Evolutionary conservation across 2,797 vertebrate genomes (phyloP), one percentile per base, ranked within the genome.

Genomic region (Rhabdophis nuchalis): DNA sequence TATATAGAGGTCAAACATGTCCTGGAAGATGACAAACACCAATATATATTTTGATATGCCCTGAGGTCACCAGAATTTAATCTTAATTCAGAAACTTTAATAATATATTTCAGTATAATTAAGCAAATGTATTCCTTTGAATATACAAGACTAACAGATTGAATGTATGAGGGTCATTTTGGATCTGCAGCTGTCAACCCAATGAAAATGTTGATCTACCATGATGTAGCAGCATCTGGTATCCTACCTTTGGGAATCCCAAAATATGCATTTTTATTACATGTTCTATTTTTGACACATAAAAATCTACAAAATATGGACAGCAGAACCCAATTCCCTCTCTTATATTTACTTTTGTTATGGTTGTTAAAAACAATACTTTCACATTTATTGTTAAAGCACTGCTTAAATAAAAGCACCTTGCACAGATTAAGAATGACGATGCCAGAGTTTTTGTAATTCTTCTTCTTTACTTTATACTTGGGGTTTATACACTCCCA

Each of bases 401-500:
- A 91, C 13, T 0, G 5, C 46, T 92, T 90, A 92, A 94, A 53
- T 1, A 16, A 0, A 1, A 85, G 97, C 95, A 99, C 99, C 98
- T 99, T 99, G 97, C 98, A 99, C 96, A 98, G 98, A 95, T 99
- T 99, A 95, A 99, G 98, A 95, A 99, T 98, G 94, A 99, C 98
- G 20, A 98, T 97, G 91, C 99, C 99, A 13, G 99, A 99, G 96
- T 99, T 99, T 96, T 99, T 98, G 96, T 99, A 99, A 95, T 99
- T 99, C 97, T 99, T 99, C 98, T 99, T 99, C 97, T 99, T 99
- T 95, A 98, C 98, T 97, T 99, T 99, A 97, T 99, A 99, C 96
- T 99, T 99, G 54, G 99, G 99, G 95, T 99, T 99, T 97, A 99
- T 99, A 96, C 99, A 99, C 93, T 99, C 99, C 99, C 99, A 99